These are phyloP conservation scores for Melanotaenia trifasciata DNA, from an alignment of 2,797 vertebrate genomes.

Conservation along the genomic window DNA sequence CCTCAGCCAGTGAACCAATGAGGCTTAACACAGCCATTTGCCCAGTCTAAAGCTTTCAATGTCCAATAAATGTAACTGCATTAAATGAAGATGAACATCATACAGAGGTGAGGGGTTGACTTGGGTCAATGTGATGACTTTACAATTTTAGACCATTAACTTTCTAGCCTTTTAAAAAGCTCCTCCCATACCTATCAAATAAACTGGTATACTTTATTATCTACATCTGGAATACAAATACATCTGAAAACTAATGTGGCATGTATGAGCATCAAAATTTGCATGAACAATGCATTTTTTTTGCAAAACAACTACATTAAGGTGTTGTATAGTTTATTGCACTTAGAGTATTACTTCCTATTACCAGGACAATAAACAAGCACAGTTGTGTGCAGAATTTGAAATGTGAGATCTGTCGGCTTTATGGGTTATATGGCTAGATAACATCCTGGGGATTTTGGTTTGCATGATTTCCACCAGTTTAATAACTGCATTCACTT, in stretches of 20 bases:
- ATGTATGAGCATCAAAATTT: no score
- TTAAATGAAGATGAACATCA: neutral
- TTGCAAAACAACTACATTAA: neutral
- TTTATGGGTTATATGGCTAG: no score
- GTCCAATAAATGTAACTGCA: slow-evolving; percentile 20
- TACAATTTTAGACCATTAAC: neutral
- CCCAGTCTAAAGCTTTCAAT: slow-evolving; percentile 24
- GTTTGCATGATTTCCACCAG: slow-evolving; percentile 19
- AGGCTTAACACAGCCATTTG: slow-evolving; percentile 35
- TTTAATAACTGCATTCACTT: slow-evolving; percentile 28
- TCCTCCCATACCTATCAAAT: neutral
- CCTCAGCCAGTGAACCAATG: slow-evolving; percentile 36
- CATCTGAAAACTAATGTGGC: neutral
- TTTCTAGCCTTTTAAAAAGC: neutral
- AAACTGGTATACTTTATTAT: neutral
- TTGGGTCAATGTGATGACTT: neutral
- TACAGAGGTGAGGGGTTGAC: neutral
- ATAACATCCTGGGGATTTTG: neutral
- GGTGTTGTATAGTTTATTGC: no score
- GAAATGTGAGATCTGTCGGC: neutral
- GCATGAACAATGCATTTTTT: neutral
- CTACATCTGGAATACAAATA: neutral
- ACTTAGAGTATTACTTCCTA: neutral
- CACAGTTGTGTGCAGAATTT: neutral
- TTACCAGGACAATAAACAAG: neutral